These are phyloP conservation scores for Dendrolimus punctatus DNA, from an alignment of 1,140 invertebrate species.

Conservation along the genomic window DNA sequence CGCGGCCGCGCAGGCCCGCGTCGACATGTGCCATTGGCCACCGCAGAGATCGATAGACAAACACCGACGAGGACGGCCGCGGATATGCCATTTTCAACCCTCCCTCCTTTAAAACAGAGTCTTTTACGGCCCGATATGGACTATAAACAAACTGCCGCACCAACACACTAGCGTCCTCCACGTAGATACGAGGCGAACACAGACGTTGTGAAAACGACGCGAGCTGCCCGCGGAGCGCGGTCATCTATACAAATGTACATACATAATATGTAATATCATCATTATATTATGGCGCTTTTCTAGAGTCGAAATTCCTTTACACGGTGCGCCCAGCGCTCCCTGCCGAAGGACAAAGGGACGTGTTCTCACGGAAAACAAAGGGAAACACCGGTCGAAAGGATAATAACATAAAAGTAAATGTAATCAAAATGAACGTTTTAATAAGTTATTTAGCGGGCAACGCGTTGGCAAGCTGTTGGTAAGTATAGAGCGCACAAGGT, in stretches of 20 bases:
- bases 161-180: slow-evolving; percentile 50
- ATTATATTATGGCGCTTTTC: slow-evolving; percentile 66
- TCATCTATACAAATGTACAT: slow-evolving; percentile 46
- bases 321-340: slow-evolving; percentile 57
- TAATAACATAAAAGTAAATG: slow-evolving; percentile 21
- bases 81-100: slow-evolving; percentile 41
- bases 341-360: slow-evolving; percentile 62
- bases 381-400: slow-evolving; percentile 46
- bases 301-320: slow-evolving; percentile 67
- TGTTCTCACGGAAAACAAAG: slow-evolving; percentile 65
- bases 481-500: slow-evolving; percentile 37
- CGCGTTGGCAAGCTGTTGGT: slow-evolving; percentile 56
- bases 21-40: slow-evolving; percentile 66
- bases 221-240: slow-evolving; percentile 45
- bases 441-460: slow-evolving; percentile 18
- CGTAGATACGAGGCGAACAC: slow-evolving; percentile 50
- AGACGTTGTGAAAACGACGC: slow-evolving; percentile 51
- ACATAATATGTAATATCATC: slow-evolving; percentile 28
- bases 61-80: slow-evolving; percentile 58
- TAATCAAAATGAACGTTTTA: not conserved
- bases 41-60: slow-evolving; percentile 69
- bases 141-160: slow-evolving; percentile 66
- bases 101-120: slow-evolving; percentile 24
- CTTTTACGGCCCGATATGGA: slow-evolving; percentile 21
- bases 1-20: slow-evolving; percentile 51